A percentile compares a stretch with the other conserved stretches of the same genome.
phyloP scores from a whole-genome alignment of 2,888 invertebrate genomes.

The Amorpha juglandis region DNA sequence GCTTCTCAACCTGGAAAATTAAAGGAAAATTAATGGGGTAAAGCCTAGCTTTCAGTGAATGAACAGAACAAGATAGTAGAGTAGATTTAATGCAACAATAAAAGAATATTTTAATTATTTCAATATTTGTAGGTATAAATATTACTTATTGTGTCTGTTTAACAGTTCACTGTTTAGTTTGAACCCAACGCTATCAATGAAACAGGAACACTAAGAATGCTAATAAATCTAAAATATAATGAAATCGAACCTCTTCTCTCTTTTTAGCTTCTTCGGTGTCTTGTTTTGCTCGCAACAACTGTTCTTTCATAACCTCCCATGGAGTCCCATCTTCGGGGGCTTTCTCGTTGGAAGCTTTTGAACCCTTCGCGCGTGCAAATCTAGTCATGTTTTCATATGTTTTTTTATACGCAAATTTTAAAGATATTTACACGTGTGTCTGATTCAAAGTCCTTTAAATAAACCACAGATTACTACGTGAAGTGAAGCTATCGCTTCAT shows the following conservation, averaged over 20 bases:
- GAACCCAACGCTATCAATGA: no score
- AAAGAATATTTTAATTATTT: no score
- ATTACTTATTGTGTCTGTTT: no score
- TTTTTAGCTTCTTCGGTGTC: slow-evolving; percentile 71
- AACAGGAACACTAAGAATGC: background rate
- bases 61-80: no score
- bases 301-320: slow-evolving; percentile 89
- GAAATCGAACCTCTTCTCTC: slow-evolving; percentile 60
- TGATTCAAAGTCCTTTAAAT: no score
- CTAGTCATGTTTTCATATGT: slow-evolving; percentile 85
- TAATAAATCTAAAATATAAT: background rate
- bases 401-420: background rate
- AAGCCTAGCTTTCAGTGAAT: background rate
- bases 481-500: no score
- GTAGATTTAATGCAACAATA: no score
- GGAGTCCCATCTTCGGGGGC: slow-evolving; percentile 88
- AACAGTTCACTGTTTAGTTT: no score
- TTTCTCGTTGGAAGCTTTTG: slow-evolving; percentile 89
- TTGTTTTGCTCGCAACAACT: slow-evolving; percentile 80
- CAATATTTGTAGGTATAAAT: no score
- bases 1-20: slow-evolving; percentile 72
- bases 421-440: background rate
- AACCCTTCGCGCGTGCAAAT: slow-evolving; percentile 89
- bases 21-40: no score
- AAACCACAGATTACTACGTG: no score